A percentile compares a stretch with the other conserved stretches of the same genome.
phyloP scores from a whole-genome alignment of 2,113 vertebrate genomes.

The Rhabdomys dilectus region DNA sequence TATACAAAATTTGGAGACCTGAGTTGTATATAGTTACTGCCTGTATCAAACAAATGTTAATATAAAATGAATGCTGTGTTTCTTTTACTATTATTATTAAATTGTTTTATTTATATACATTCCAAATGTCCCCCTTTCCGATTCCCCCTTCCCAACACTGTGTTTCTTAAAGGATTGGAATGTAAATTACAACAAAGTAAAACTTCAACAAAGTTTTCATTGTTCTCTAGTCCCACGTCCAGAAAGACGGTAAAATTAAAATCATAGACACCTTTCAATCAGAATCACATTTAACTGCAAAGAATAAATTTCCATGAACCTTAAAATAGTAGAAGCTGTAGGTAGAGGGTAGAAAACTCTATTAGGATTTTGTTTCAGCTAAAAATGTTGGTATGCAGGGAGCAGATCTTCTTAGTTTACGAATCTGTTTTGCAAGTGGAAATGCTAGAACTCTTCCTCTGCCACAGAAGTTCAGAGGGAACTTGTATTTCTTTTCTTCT shows the following conservation, averaged over 20 bases:
- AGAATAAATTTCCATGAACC: slow-evolving; percentile 54
- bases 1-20: neutral
- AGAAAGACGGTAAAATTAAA: slow-evolving; percentile 72
- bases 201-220: slow-evolving; percentile 63
- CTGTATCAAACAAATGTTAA: neutral
- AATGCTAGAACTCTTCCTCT: neutral
- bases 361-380: slow-evolving; percentile 58
- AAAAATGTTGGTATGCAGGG: slow-evolving; percentile 7
- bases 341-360: slow-evolving; percentile 58
- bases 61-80: neutral
- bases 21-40: neutral
- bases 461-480: neutral
- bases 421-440: slow-evolving; percentile 36
- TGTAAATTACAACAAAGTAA: slow-evolving; percentile 44
- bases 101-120: too few relatives aligned
- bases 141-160: neutral
- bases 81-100: neutral
- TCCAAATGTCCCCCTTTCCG: too few relatives aligned
- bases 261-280: slow-evolving; percentile 72
- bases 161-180: slow-evolving; percentile 43
- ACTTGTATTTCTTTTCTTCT: neutral
- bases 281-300: slow-evolving; percentile 68
- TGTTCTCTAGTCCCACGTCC: slow-evolving; percentile 18
- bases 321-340: slow-evolving; percentile 60
- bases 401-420: slow-evolving; percentile 6